phyloP scores from a whole-genome alignment of 2,888 invertebrate species.

The Drosophila flavopinicola region DNA sequence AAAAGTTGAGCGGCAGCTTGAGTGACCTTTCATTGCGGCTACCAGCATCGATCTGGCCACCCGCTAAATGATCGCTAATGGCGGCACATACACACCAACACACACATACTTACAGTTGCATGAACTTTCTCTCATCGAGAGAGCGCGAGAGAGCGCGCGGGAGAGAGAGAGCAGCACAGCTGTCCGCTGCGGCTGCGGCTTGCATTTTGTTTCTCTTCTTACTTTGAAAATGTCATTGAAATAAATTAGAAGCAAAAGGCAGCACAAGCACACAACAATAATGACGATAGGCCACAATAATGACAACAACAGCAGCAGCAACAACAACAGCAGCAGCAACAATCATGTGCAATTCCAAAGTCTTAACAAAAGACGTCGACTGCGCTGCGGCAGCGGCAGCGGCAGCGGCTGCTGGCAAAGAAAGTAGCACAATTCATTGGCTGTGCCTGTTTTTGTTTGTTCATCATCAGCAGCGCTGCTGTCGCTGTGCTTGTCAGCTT shows the following conservation, averaged over 20 bases:
- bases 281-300: constrained; percentile 32
- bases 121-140: constrained; percentile 60
- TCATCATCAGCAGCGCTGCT: constrained; percentile 28
- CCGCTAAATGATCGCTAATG: constrained; percentile 45
- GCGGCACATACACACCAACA: constrained; percentile 22
- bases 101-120: constrained; percentile 14
- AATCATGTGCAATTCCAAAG: constrained; percentile 41
- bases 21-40: constrained; percentile 48
- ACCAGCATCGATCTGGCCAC: constrained; percentile 37
- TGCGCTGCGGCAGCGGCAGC: constrained; percentile 21
- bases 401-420: constrained; percentile 56
- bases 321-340: constrained; percentile 36
- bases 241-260: constrained; percentile 65
- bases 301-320: constrained; percentile 34
- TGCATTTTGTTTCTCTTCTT: constrained; percentile 48
- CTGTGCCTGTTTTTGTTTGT: constrained; percentile 46
- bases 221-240: constrained; percentile 69
- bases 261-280: constrained; percentile 32
- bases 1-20: constrained; percentile 37
- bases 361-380: constrained; percentile 43
- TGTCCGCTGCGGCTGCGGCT: constrained; percentile 28
- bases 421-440: constrained; percentile 77
- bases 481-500: constrained; percentile 27
- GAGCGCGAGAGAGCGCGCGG: background rate
- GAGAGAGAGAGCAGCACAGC: constrained; percentile 30